These are phyloP conservation scores for Erethizon dorsatum DNA, from an alignment of 2,797 vertebrate species.

Conservation along the genomic window DNA sequence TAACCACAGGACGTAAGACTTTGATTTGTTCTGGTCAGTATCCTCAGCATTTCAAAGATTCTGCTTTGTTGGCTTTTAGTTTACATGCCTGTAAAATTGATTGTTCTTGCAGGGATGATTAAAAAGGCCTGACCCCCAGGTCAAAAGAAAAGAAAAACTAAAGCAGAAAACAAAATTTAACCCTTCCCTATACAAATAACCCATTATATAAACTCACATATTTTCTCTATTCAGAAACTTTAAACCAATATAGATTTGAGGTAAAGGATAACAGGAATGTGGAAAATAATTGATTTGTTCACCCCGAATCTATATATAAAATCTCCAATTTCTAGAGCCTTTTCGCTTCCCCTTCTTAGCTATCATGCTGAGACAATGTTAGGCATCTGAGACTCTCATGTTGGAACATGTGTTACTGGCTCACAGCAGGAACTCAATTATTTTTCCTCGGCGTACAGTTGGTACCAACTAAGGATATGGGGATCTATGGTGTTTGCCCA, in stretches of 20 bases:
- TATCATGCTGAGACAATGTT: accelerated
- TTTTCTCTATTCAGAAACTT: background rate
- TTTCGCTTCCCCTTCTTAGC: background rate
- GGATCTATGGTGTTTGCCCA: accelerated
- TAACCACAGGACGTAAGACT: background rate
- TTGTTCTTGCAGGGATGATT: background rate
- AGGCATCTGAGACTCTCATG: background rate
- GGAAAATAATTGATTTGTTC: background rate
- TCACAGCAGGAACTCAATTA: accelerated
- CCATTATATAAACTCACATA: background rate
- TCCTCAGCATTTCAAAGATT: background rate
- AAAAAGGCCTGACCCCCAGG: background rate
- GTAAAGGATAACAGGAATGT: background rate
- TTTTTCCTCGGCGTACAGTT: background rate
- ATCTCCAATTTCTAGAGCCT: background rate
- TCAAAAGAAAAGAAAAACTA: background rate
- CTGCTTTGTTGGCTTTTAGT: background rate
- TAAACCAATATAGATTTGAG: background rate
- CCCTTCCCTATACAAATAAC: background rate
- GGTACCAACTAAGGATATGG: background rate
- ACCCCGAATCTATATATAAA: background rate
- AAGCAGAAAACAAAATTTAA: background rate
- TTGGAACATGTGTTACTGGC: accelerated
- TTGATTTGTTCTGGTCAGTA: background rate
- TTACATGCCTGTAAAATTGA: background rate